Base-by-base conservation (phyloP, 2,888 invertebrate genomes). In the Hypomecis punctinalis region DNA sequence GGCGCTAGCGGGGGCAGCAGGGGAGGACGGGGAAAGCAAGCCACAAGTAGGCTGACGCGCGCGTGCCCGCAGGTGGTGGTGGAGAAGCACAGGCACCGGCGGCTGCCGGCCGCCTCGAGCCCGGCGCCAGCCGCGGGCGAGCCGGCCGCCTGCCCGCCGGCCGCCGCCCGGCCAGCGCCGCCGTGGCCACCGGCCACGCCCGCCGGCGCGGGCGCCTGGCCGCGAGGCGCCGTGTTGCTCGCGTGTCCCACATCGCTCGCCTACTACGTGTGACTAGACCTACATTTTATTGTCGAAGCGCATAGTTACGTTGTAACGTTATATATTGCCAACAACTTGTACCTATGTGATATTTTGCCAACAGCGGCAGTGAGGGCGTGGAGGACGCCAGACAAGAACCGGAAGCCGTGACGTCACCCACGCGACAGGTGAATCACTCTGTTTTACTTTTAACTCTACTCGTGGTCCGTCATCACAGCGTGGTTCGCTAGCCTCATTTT, bases 21-120 rank as follows among this genome's bases (percentile, higher is more conserved):
- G 6, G 1, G 1, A 4, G 11, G 43, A n/a, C n/a, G n/a, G n/a
- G n/a, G n/a, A n/a, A n/a, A n/a, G n/a, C n/a, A n/a, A 6, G 13
- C 37, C 13, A 23, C 23, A 3, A 23, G 7, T 9, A 4, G 0
- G 13, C 40, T 8, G n/a, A 6, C 9, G 10, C 6, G n/a, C 35
- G 5, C 23, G 42, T 5, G 3, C n/a, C 8, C 35, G 39, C 55
- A 66, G 64, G 70, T 70, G 63, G 66, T 68, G 58, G 70, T 63
- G 9, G 64, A 70, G 64, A 66, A 66, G 52, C 69, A 70, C 58
- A 62, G 61, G 10, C 47, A 43, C 5, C 13, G 13, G 42, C 10
- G 54, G 36, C 39, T 57, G 61, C 56, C 57, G 10, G 33, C 45
- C 48, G 57, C 59, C 5, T 46, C 63, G 46, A 42, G 56, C 63